phyloP scores from a whole-genome alignment of 2,797 vertebrate genomes.

The Syndactyla subalaris region DNA sequence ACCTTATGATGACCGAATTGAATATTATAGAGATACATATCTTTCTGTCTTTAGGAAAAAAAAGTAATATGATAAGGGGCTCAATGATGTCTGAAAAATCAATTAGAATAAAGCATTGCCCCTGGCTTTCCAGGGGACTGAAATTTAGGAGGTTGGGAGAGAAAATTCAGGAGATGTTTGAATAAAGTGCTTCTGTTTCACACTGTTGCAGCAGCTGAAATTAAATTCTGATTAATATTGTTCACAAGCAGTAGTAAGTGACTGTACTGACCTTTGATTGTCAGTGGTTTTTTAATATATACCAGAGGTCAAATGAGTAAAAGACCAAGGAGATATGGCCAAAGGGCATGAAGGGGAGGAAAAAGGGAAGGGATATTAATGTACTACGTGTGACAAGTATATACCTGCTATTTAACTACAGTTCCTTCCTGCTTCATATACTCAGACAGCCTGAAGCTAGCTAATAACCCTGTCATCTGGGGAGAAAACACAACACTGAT shows the following conservation, averaged over 20 bases:
- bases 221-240: not conserved
- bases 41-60: not conserved
- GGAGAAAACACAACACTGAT: constrained; percentile 15
- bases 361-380: not conserved
- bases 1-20: not conserved
- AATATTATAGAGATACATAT: not conserved
- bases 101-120: not conserved
- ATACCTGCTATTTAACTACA: not conserved
- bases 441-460: constrained; percentile 4
- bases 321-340: not conserved
- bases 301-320: not conserved
- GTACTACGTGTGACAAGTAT: not conserved
- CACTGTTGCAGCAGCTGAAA: not conserved
- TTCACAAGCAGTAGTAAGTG: not conserved
- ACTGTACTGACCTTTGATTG: not conserved
- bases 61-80: not conserved
- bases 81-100: not conserved
- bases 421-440: not conserved
- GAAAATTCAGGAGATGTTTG: not conserved
- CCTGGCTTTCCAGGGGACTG: not conserved
- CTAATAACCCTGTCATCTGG: constrained; percentile 37
- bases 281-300: not conserved
- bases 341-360: not conserved
- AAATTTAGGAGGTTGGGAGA: not conserved
- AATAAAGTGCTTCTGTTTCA: not conserved